phyloP scores from a whole-genome alignment of 1,140 invertebrate species.

The Procambarus virginalis region DNA sequence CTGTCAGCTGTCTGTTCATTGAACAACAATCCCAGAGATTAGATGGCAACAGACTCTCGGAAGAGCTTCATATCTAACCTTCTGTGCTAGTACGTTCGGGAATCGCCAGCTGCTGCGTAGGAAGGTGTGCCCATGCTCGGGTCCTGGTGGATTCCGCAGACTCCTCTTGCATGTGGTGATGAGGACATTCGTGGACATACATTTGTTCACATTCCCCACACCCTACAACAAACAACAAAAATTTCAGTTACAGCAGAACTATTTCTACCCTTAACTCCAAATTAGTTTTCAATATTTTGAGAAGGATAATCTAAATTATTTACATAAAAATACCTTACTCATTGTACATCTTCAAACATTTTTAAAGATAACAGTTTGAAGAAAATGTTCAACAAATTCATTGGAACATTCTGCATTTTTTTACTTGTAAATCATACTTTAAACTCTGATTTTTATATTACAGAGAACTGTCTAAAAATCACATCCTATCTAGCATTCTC shows the following conservation, averaged over 20 bases:
- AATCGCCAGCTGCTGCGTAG: constrained; percentile 80
- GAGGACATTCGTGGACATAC: constrained; percentile 77
- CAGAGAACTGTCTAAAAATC: too few species aligned
- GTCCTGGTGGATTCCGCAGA: constrained; percentile 83
- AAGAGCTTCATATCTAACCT: constrained; percentile 1
- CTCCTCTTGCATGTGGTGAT: constrained; percentile 78
- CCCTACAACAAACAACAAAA: constrained; percentile 44
- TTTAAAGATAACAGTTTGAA: too few species aligned
- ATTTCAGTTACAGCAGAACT: not conserved
- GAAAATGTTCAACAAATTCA: too few species aligned
- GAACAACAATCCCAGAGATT: too few species aligned
- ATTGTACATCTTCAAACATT: too few species aligned
- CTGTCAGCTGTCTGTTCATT: too few species aligned
- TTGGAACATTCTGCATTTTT: too few species aligned
- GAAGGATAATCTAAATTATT: too few species aligned
- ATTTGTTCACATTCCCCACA: constrained; percentile 77
- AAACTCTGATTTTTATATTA: too few species aligned
- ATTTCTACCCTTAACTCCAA: not conserved
- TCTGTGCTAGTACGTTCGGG: constrained; percentile 73
- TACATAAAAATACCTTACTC: too few species aligned
- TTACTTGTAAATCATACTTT: too few species aligned
- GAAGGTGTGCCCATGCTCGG: constrained; percentile 83
- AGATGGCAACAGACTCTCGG: not conserved
- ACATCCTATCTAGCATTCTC: too few species aligned
- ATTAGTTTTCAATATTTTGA: not conserved